A percentile compares a stretch with the other conserved stretches of the same genome.
Conservation (phyloP, 1,140 invertebrate species). For the Drosophila repleta region DNA sequence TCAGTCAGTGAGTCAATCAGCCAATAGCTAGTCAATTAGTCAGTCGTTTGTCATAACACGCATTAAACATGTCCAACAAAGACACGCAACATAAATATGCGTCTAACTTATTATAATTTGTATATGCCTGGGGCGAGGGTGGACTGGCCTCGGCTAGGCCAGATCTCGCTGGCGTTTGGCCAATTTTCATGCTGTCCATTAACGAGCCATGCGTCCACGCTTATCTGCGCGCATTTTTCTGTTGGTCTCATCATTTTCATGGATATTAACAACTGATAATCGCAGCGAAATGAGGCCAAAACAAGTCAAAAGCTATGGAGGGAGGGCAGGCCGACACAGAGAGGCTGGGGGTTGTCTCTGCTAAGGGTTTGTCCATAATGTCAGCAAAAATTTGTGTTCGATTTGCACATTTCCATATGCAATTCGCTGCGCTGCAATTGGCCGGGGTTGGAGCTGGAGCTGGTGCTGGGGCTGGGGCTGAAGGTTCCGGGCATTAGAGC, state of each 20-base stretch:
- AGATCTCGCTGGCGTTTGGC: slow-evolving; percentile 43
- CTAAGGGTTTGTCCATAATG: slow-evolving; percentile 16
- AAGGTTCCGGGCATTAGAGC: slow-evolving; percentile 27
- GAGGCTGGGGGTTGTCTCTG: not conserved
- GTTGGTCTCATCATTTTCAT: slow-evolving; percentile 71
- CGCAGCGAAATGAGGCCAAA: slow-evolving; percentile 48
- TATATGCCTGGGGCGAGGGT: not conserved
- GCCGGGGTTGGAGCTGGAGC: not conserved
- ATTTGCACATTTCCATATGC: slow-evolving; percentile 46
- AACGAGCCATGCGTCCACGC: slow-evolving; percentile 57
- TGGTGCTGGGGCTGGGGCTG: not conserved
- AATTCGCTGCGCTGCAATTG: slow-evolving; percentile 37
- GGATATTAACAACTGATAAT: slow-evolving; percentile 81
- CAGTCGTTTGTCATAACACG: slow-evolving; percentile 37
- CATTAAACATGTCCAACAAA: slow-evolving; percentile 36
- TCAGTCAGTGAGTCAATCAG: slow-evolving; percentile 16
- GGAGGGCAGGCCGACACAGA: not conserved
- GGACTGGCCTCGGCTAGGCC: not conserved
- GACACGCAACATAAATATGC: slow-evolving; percentile 17
- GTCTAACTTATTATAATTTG: slow-evolving; percentile 34
- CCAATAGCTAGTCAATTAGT: slow-evolving; percentile 18
- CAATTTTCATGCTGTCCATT: slow-evolving; percentile 80
- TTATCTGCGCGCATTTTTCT: slow-evolving; percentile 53
- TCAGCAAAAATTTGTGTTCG: slow-evolving; percentile 17
- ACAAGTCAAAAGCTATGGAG: not conserved